Base-by-base conservation (phyloP, 2,888 invertebrate species). In the Cyclophora albipunctata region DNA sequence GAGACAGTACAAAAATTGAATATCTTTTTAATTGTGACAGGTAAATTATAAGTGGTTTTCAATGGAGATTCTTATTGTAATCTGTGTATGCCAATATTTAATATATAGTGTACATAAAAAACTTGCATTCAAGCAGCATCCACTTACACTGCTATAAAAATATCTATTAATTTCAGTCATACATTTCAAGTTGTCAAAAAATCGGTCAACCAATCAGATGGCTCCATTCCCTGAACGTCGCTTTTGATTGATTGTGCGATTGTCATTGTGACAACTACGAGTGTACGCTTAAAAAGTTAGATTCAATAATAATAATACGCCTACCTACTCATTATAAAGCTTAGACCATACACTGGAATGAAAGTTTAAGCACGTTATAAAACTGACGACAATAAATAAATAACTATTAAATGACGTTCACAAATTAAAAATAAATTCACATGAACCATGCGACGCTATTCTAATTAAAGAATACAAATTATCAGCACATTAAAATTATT, bases 341-440 rank as follows among this genome's bases (percentile, higher is more conserved):
- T 85, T 81, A 84, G 64, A 75, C 74, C 80, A 73, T 74, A 78
- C 77, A 82, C 79, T 88, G 87, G 87, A 88, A 88, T 88, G 87
- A 82, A 78, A 81, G 73, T 76, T 80, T 64, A 79, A 77, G 81
- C 78, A 81, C 79, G 77, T 73, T 65, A 78, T 71, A 37, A 45
- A 45, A 45, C 3, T 34, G 37, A 40, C 34, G 5, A 49, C 59
- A 57, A 55, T 20, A 20, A 54, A 57, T 56, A 63, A 54, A 60
- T 58, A 62, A 57, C 59, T 43, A 43, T 5, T 62, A 53, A 60
- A 54, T 57, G 58, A 67, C 62, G 57, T 64, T 69, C 66, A 69
- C 67, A 69, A 66, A 55, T 50, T 20, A 20, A 20, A 57, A 66
- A 71, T 71, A 71, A 63, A 63, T 58, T 63, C 59, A 65, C 62